Conservation (phyloP, 2,113 vertebrate species). For the Phasianus colchicus region DNA sequence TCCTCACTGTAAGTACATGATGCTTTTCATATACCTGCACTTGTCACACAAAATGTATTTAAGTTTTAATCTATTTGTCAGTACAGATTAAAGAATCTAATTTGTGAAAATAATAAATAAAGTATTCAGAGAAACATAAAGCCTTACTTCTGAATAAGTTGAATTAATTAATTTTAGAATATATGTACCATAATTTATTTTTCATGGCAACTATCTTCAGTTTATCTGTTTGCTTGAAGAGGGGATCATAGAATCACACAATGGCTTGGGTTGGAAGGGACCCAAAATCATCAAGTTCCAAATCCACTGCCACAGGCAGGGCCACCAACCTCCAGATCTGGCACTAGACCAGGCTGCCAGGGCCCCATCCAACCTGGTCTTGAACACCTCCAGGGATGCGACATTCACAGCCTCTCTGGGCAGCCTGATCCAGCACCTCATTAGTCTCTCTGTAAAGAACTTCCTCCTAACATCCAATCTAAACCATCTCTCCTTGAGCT, state of each 20-base stretch:
- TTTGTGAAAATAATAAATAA: background rate
- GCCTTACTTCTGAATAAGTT: background rate
- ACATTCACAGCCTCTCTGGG: too few relatives aligned
- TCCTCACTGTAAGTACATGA: slow-evolving; percentile 90
- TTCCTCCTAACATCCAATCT: too few relatives aligned
- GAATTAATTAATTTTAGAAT: background rate
- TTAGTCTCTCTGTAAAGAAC: too few relatives aligned
- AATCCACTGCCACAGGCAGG: too few relatives aligned
- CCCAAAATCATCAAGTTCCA: too few relatives aligned
- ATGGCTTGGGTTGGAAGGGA: too few relatives aligned
- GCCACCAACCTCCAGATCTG: too few relatives aligned
- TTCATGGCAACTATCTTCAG: background rate
- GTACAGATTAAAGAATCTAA: background rate
- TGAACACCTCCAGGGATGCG: too few relatives aligned
- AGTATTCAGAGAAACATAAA: background rate
- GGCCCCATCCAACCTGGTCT: too few relatives aligned
- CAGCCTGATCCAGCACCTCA: too few relatives aligned
- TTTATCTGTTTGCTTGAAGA: background rate
- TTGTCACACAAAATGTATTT: background rate
- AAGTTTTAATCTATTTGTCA: background rate
- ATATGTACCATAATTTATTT: background rate
- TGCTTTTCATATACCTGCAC: background rate
- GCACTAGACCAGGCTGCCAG: too few relatives aligned
- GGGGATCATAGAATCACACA: background rate
- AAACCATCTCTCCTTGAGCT: too few relatives aligned